Base-by-base conservation (phyloP, 2,888 invertebrate genomes). In the Mantis religiosa region DNA sequence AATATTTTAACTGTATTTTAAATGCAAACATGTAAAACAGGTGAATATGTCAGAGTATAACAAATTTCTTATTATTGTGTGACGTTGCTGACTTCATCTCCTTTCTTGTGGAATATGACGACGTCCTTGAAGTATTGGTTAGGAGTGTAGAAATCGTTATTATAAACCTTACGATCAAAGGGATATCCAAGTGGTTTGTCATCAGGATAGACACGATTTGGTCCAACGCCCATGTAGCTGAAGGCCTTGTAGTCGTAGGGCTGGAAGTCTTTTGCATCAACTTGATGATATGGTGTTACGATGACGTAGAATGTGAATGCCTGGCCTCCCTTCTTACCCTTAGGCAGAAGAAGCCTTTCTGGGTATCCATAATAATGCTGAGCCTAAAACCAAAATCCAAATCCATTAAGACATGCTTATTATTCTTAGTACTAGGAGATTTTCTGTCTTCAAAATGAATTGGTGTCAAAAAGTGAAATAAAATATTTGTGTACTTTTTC, bases 181-280 rank as follows among this genome's bases (percentile, higher is more conserved):
- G 97, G 97, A 94, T 95, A 97, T 88, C 96, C 96, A 91, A 96
- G 94, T 85, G 96, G 95, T 92, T 95, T 94, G 91, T 94, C 94
- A 92, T 97, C 96, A 82, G 95, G 93, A 88, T 92, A 91, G 87
- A 92, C 92, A 93, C 95, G 92, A 92, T 94, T 95, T 92, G 94
- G 94, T 91, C 94, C 95, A 90, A 94, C 93, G 91, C 94, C 94
- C 89, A 94, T 94, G 85, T 94, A 93, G 87, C 90, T 89, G 92
- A 94, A 94, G 14, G 92, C 90, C 83, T 93, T 91, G 90, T 88
- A 34, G 28, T 84, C 89, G 15, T 88, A 85, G 28, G 87, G 82
- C 83, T 84, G 82, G 27, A 88, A 84, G 54, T 47, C 82, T 83
- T 89, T 28, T 28, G 54, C 28, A 27, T 28, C 86, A 30, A 9